Base-by-base conservation (phyloP, 2,797 vertebrate species). In the Aulostomus chinensis region DNA sequence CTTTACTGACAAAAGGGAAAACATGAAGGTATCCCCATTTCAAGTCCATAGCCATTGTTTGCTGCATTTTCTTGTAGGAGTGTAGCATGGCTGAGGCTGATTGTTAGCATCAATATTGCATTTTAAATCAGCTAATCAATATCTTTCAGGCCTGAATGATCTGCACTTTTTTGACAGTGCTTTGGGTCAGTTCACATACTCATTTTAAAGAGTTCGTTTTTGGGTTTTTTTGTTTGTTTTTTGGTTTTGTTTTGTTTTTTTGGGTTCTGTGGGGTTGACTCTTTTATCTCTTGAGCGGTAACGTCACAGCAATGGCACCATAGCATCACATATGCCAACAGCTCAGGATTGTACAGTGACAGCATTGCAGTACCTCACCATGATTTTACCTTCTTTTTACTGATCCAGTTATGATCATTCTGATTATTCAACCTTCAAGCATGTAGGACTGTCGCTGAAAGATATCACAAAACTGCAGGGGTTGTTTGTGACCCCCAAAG, bases 271-370 rank as follows among this genome's bases (percentile, higher is more conserved):
- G 93, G 94, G 95, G 94, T 96, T 96, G 93, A 98, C 97, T 99
- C 96, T 98, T 98, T 98, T 98, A 98, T 98, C 94, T 96, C 96
- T 98, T 98, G 95, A 97, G 92, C 88, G 96, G 97, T 98, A 99
- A 98, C 96, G 95, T 98, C 96, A 98, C 96, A 88, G 92, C 92
- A 94, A 90, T 93, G 90, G 90, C 93, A 93, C 90, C 86, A 24
- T 68, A 73, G 68, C 48, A 63, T 65, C 66, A 57, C 61, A 86
- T 83, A 85, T 83, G 70, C 76, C 71, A 75, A 55, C 76, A 85
- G 71, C 80, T 67, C 84, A 90, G 76, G 82, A 78, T 63, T 82
- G 80, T 53, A 84, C 68, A 72, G 24, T 59, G 47, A 73, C 49
- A 77, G 50, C 51, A 68, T 62, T 78, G 73, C 73, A 84, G 48